phyloP scores from a whole-genome alignment of 2,797 vertebrate genomes.

The Darevskia nairensis region DNA sequence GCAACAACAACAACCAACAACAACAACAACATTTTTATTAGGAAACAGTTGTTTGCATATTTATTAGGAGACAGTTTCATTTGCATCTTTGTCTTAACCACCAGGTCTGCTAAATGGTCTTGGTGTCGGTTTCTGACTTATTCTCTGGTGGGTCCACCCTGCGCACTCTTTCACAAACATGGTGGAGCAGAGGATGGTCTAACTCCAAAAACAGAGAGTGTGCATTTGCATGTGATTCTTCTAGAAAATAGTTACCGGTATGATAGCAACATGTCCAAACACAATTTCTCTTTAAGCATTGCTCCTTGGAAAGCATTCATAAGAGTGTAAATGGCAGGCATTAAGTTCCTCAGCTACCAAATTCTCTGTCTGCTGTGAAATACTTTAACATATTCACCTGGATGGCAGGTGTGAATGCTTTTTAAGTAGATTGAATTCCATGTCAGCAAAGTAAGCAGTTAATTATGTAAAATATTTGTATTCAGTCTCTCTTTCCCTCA shows the following conservation, averaged over 20 bases:
- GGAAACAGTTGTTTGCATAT: not conserved
- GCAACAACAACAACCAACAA: not conserved
- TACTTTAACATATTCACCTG: not conserved
- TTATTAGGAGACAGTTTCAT: not conserved
- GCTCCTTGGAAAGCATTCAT: not conserved
- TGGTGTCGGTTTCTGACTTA: not conserved
- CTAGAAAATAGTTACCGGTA: not conserved
- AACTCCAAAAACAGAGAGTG: not conserved
- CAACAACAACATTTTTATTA: not conserved
- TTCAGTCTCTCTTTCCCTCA: not conserved
- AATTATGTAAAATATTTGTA: not conserved
- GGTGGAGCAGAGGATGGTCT: not conserved
- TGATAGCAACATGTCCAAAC: not conserved
- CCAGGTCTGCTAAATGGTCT: not conserved
- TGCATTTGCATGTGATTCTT: not conserved
- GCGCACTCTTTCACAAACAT: not conserved
- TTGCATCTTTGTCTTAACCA: not conserved
- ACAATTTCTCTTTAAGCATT: not conserved
- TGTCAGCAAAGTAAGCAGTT: not conserved
- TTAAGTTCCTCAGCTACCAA: not conserved
- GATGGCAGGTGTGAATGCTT: not conserved
- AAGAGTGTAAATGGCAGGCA: not conserved
- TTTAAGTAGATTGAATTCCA: not conserved
- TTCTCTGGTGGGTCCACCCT: no score
- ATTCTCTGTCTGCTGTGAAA: not conserved